Conservation (phyloP, 2,888 invertebrate species). For the Ectemnius cavifrons region DNA sequence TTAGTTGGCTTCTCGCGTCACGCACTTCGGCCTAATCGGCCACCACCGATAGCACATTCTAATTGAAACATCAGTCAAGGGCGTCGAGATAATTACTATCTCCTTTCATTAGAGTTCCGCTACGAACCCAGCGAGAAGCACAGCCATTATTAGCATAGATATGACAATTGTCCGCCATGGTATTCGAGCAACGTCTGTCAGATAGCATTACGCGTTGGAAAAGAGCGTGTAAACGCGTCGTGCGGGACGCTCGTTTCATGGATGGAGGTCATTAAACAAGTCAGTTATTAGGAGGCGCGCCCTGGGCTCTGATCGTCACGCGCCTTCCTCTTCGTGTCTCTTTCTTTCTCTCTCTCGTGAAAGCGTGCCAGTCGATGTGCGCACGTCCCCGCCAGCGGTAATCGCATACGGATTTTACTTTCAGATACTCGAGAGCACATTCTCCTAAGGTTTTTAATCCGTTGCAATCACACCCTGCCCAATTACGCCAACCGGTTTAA, state of each 20-base stretch:
- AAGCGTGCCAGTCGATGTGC: neutral
- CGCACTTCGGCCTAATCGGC: slow-evolving; percentile 34
- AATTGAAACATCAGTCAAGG: slow-evolving; percentile 28
- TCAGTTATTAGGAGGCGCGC: slow-evolving; percentile 37
- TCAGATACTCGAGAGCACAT: slow-evolving; percentile 51
- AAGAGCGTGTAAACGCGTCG: slow-evolving; percentile 14
- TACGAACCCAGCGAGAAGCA: too few relatives aligned
- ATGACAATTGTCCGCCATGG: too few relatives aligned
- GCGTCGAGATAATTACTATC: too few relatives aligned
- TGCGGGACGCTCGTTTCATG: neutral
- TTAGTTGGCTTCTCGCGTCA: slow-evolving; percentile 21
- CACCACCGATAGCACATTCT: slow-evolving; percentile 34
- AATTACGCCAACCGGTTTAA: slow-evolving; percentile 55
- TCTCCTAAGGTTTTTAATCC: slow-evolving; percentile 65
- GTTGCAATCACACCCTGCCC: slow-evolving; percentile 30
- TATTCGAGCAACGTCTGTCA: too few relatives aligned
- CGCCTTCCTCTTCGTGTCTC: slow-evolving; percentile 7
- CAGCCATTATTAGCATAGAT: too few relatives aligned
- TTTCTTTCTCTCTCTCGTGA: neutral
- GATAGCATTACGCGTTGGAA: neutral
- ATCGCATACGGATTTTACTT: slow-evolving; percentile 55
- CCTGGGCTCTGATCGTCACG: slow-evolving; percentile 1
- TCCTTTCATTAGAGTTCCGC: too few relatives aligned
- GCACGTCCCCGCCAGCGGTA: neutral
- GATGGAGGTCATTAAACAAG: slow-evolving; percentile 20